Evolutionary conservation across 2,113 vertebrate species (phyloP).

Genomic region (Syngnathoides biaculeatus): DNA sequence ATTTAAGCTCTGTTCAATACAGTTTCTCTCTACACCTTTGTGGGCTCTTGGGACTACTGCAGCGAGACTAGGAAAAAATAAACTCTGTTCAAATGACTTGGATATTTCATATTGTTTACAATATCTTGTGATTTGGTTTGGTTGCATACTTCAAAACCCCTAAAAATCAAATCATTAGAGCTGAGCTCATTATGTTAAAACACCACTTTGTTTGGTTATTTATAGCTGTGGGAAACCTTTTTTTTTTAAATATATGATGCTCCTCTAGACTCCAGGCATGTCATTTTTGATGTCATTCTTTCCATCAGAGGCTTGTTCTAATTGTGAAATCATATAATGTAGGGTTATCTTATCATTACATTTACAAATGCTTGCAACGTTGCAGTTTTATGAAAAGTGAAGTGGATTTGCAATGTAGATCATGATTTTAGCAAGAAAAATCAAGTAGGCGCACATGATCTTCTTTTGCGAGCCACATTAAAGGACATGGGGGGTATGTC

Average conservation of each 20-base stretch:
- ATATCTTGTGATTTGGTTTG: conserved; percentile 46
- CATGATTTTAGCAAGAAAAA: too few species aligned
- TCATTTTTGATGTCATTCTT: too few species aligned
- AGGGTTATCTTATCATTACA: too few species aligned
- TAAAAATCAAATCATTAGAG: conserved; percentile 12
- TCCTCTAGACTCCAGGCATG: background rate
- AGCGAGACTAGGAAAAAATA: conserved; percentile 43
- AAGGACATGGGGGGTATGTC: too few species aligned
- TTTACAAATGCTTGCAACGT: too few species aligned
- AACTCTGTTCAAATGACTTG: conserved; percentile 55
- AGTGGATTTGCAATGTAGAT: too few species aligned
- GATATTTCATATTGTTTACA: conserved; percentile 62
- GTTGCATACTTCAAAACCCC: conserved; percentile 7
- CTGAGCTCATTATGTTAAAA: background rate
- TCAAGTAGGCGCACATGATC: too few species aligned
- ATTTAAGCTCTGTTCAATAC: conserved; percentile 52
- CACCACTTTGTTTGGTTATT: background rate
- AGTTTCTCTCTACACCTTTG: conserved; percentile 45
- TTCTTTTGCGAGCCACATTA: too few species aligned
- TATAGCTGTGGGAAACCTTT: background rate
- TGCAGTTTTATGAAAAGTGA: too few species aligned
- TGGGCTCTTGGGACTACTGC: conserved; percentile 45
- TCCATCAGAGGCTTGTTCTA: too few species aligned
- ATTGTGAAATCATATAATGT: too few species aligned
- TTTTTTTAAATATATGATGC: background rate